Evolutionary conservation across 2,888 invertebrate genomes (phyloP), one percentile per base, ranked within the genome.

Genomic region (Drosophila anomalipes): DNA sequence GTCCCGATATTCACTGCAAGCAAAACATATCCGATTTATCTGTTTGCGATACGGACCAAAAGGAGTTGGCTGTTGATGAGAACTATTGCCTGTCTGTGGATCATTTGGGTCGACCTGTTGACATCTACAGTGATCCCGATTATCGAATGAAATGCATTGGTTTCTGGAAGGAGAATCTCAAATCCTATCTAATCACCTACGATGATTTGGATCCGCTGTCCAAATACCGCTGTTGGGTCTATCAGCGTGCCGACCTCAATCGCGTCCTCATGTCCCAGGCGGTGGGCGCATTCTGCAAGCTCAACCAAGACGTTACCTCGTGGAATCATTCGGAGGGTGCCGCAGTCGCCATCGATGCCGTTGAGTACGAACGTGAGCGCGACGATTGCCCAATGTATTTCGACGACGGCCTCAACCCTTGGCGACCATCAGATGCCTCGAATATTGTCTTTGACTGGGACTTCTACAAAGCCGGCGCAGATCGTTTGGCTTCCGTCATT

Each of bases 381-480:
- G 99, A 99, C 94, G 97, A 98, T 91, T 99, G 99, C 93, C 99
- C 99, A 0, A 99, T 99, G 98, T 96, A 97, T 92, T 99, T 99
- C 91, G 98, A 99, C 91, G 98, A 99, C 91, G 99, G 99, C 12
- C 94, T 95, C 52, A 95, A 98, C 94, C 98, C 98, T 0, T 98
- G 97, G 97, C 89, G 94, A 2, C 94, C 95, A 63, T 95, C 95
- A 32, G 96, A 97, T 90, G 96, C 95, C 89, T 95, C 94, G 61
- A 95, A 97, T 35, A 96, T 96, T 92, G 94, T 97, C 26, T 97
- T 97, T 81, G 94, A 94, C 70, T 96, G 95, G 93, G 95, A 95
- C 69, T 93, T 93, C 73, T 92, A 90, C 67, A 92, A 92, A 64
- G 89, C 92, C 2, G 89, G 89, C 1, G 89, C 91, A 28, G 65